Percentiles rank a stretch among this genome's conserved stretches.
Evolutionary conservation across 2,797 vertebrate genomes (phyloP).

Genomic region (Heterohyrax brucei): DNA sequence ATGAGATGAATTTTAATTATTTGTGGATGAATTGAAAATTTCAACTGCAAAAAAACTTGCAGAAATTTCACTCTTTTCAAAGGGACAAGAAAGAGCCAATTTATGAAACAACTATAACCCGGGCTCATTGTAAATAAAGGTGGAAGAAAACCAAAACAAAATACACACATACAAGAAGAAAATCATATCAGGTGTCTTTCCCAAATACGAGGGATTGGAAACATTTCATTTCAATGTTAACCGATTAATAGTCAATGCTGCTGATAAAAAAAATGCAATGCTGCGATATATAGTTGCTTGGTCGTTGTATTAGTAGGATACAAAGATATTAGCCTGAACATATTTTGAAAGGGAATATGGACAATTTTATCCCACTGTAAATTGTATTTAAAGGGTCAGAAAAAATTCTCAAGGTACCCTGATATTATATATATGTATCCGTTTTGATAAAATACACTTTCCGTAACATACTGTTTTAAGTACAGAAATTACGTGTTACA

Average conservation of each 20-base stretch:
- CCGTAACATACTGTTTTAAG: neutral
- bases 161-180: neutral
- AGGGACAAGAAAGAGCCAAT: conserved; percentile 35
- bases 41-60: conserved; percentile 79
- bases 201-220: conserved; percentile 8
- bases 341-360: neutral
- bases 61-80: conserved; percentile 78
- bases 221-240: neutral
- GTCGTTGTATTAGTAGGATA: neutral
- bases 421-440: neutral
- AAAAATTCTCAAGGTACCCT: neutral
- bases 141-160: conserved; percentile 61
- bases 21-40: conserved; percentile 75
- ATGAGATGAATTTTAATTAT: conserved; percentile 81
- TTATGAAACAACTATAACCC: conserved; percentile 68
- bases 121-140: neutral
- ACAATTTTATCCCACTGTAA: neutral
- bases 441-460: neutral
- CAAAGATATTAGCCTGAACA: neutral
- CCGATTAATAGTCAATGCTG: neutral
- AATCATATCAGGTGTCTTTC: neutral
- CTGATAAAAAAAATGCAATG: neutral
- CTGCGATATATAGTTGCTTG: neutral
- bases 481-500: neutral
- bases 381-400: neutral